phyloP scores from a whole-genome alignment of 1,140 invertebrate species.

The Orussus abietinus region DNA sequence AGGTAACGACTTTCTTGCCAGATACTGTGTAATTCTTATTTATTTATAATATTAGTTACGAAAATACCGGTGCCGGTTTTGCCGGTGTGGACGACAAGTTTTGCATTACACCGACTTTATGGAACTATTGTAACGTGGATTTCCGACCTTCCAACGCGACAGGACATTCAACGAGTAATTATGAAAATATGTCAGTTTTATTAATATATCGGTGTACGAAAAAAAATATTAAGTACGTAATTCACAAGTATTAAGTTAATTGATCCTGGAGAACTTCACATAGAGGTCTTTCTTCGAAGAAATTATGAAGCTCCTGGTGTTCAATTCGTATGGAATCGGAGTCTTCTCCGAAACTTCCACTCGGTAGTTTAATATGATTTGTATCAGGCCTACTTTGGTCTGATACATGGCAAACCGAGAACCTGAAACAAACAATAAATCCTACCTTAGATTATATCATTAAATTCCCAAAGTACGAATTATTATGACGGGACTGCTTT shows the following conservation, averaged over 20 bases:
- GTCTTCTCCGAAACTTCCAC: slow-evolving; percentile 38
- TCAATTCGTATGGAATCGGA: slow-evolving; percentile 25
- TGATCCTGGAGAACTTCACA: slow-evolving; percentile 26
- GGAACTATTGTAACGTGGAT: too few species aligned
- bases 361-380: slow-evolving; percentile 45
- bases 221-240: background rate
- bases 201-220: background rate
- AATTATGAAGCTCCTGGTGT: slow-evolving; percentile 23
- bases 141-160: too few species aligned
- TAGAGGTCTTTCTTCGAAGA: slow-evolving; percentile 24
- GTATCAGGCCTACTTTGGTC: slow-evolving; percentile 50
- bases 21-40: too few species aligned
- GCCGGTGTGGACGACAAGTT: too few species aligned
- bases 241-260: background rate
- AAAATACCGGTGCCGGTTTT: too few species aligned
- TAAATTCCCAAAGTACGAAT: background rate
- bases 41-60: too few species aligned
- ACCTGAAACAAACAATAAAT: slow-evolving; percentile 26
- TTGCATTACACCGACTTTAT: too few species aligned
- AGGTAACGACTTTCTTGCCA: too few species aligned
- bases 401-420: slow-evolving; percentile 48
- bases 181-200: too few species aligned
- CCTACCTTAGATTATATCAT: slow-evolving; percentile 1
- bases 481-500: slow-evolving; percentile 3
- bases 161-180: too few species aligned